A percentile compares a stretch with the other conserved stretches of the same genome.
These are phyloP conservation scores for Dendrophyllia cribrosa DNA, from an alignment of 64 coral and sea anemone genomes.

Conservation along the genomic window DNA sequence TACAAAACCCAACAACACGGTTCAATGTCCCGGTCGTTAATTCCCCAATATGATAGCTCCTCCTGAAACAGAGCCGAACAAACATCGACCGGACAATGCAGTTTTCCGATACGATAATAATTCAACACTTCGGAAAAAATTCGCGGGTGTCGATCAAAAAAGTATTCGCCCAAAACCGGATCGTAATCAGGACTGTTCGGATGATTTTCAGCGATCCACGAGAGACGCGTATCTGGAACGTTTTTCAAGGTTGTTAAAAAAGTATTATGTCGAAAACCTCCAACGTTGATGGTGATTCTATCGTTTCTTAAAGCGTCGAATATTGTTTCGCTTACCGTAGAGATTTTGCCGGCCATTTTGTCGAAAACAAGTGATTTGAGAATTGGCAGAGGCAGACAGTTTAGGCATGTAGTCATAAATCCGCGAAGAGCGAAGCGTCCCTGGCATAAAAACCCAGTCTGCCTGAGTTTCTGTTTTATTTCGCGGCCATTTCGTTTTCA, in stretches of 20 bases:
- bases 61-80: slow-evolving; percentile 92
- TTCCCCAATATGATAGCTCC: slow-evolving; percentile 95
- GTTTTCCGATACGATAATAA: slow-evolving; percentile 89
- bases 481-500: no score
- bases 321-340: slow-evolving; percentile 8
- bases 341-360: slow-evolving; percentile 51
- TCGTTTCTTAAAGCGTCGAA: slow-evolving; percentile 55
- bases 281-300: slow-evolving; percentile 84
- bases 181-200: slow-evolving; percentile 87
- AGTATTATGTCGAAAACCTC: slow-evolving; percentile 87
- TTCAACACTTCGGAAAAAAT: slow-evolving; percentile 93
- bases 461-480: no score
- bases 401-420: no score
- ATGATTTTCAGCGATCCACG: slow-evolving; percentile 95
- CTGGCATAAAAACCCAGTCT: no score
- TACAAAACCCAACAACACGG: slow-evolving; percentile 94
- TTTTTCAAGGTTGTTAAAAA: slow-evolving; percentile 82
- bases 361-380: background rate
- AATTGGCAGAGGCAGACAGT: background rate
- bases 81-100: slow-evolving; percentile 87
- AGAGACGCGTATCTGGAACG: slow-evolving; percentile 87
- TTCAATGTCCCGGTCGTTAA: slow-evolving; percentile 94
- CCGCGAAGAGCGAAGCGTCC: no score
- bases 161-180: slow-evolving; percentile 85
- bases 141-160: slow-evolving; percentile 91